A percentile compares a stretch with the other conserved stretches of the same genome.
Evolutionary conservation across 1,140 invertebrate species (phyloP).

Genomic region (Polyergus mexicanus): DNA sequence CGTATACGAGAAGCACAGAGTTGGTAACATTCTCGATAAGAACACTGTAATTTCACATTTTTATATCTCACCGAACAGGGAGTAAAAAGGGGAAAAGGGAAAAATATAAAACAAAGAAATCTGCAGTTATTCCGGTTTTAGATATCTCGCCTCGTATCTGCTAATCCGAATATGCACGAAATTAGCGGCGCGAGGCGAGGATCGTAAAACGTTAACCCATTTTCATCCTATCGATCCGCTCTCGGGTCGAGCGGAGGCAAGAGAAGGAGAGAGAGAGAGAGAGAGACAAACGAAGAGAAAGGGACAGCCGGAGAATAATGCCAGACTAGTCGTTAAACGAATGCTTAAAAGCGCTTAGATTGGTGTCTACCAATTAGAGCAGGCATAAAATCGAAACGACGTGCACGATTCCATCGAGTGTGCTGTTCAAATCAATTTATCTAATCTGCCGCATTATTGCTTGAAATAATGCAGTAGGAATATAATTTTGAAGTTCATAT

Average conservation of each 20-base stretch:
- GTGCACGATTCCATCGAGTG: conserved; percentile 7
- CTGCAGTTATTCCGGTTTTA: conserved; percentile 44
- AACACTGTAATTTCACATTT: conserved; percentile 46
- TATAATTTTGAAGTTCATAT: background rate
- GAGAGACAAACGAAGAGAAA: background rate
- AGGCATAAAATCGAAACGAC: conserved; percentile 53
- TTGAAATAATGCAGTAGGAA: background rate
- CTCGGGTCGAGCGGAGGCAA: conserved; percentile 27
- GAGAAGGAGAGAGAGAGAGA: background rate
- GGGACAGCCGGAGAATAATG: conserved; percentile 46
- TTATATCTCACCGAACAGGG: conserved; percentile 29
- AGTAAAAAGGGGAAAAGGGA: conserved; percentile 4
- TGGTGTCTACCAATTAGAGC: conserved; percentile 64
- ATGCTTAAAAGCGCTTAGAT: conserved; percentile 66
- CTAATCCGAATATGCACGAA: conserved; percentile 63
- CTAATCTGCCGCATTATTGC: conserved; percentile 11
- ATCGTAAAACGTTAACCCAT: conserved; percentile 63
- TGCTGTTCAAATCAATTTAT: background rate
- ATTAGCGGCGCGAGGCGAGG: conserved; percentile 48
- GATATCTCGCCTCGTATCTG: conserved; percentile 56
- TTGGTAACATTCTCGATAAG: conserved; percentile 49
- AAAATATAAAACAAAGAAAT: conserved; percentile 45
- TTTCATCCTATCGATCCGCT: conserved; percentile 58
- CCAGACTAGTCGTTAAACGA: conserved; percentile 62
- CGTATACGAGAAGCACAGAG: conserved; percentile 39